Base-by-base conservation (phyloP, 2,797 vertebrate genomes). In the Arnoldichthys spilopterus region DNA sequence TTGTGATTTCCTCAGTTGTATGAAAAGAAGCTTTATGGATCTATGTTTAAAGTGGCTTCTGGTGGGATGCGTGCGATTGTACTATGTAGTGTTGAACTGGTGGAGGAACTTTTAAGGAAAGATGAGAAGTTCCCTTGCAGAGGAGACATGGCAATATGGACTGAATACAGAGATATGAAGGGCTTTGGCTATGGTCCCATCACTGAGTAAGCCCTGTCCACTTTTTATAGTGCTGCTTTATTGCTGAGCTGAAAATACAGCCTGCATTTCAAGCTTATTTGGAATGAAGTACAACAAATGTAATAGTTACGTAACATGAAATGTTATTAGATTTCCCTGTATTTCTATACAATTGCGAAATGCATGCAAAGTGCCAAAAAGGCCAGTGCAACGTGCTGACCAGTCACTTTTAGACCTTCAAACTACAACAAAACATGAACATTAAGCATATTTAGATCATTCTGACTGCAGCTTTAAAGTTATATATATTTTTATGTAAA, bases 71-170 rank as follows among this genome's bases (percentile, higher is more conserved):
- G 78, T 3, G n/a, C 82, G 0, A 91, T 99, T 83, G 84, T 91
- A 4, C 82, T 99, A 6, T 94, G 88, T 87, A 96, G 93, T 22
- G 92, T 92, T 0, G 90, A 94, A 22, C 88, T 97, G 26, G 63
- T 97, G 88, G 96, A 98, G 86, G 92, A 96, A 63, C 72, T 97
- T 58, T 72, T 99, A 72, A 93, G 97, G 72, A 95, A 95, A 68
- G 97, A 98, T 22, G 95, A 93, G 47, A 97, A 94, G 84, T 96
- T 96, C 83, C 97, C 97, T 0, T 54, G 83, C 69, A 88, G 97
- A 74, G 95, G 92, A 0, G 92, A 95, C 90, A 97, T 98, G 97
- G 82, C 90, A 0, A 54, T 92, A 4, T 99, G 97, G 97, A 97
- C 92, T 72, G 95, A 95, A 9, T 95, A 96, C 77, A 94, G 97